phyloP scores from a whole-genome alignment of 37 sponge, comb jelly and placozoan genomes.

The Halichondria panicea region DNA sequence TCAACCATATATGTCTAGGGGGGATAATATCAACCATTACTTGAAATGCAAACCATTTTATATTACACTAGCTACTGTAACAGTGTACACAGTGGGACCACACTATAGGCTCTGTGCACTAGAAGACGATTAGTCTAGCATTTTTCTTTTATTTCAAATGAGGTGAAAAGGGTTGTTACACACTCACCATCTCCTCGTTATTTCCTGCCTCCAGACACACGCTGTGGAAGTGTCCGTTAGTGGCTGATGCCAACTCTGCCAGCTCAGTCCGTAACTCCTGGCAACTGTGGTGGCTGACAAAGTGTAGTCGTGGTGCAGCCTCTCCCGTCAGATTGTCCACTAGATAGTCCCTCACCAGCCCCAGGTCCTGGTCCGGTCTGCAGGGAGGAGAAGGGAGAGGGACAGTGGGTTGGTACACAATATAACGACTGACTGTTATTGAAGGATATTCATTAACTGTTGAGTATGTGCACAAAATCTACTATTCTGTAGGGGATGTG shows the following conservation, averaged over 20 bases:
- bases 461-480: neutral
- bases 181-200: neutral
- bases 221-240: slow-evolving; percentile 25
- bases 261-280: neutral
- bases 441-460: neutral
- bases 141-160: too few relatives aligned
- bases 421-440: neutral
- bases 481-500: too few relatives aligned
- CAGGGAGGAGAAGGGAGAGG: too few relatives aligned
- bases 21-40: neutral
- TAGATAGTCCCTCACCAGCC: slow-evolving; percentile 5
- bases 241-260: slow-evolving; percentile 14
- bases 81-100: too few relatives aligned
- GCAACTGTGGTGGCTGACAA: slow-evolving; percentile 10
- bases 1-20: neutral
- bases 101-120: neutral
- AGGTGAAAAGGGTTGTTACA: neutral
- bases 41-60: neutral
- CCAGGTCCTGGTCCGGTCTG: slow-evolving; percentile 34
- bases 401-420: too few relatives aligned
- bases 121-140: neutral
- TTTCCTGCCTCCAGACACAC: neutral
- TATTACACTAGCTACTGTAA: neutral
- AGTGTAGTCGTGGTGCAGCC: slow-evolving; percentile 23
- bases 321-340: slow-evolving; percentile 23